Conservation (phyloP, 2,888 invertebrate genomes). For the Cordylochernes scorpioides region DNA sequence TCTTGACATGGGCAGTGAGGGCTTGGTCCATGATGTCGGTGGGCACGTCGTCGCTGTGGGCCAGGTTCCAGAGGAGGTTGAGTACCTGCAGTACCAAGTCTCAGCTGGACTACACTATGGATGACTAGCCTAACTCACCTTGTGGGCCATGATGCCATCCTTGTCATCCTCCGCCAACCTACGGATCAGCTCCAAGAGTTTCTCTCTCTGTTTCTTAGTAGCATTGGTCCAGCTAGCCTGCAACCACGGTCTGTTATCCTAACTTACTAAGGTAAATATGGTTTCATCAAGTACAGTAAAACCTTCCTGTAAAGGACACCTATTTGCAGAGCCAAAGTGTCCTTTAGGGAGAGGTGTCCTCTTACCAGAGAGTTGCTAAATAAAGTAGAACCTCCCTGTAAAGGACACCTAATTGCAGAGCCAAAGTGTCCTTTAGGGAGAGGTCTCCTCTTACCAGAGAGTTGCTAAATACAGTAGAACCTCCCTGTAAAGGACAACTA, state of each 20-base stretch:
- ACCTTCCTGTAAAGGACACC: too few relatives aligned
- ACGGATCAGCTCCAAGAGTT: slow-evolving; percentile 72
- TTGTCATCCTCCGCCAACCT: slow-evolving; percentile 91
- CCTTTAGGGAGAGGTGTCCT: too few relatives aligned
- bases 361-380: too few relatives aligned
- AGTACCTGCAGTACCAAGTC: slow-evolving; percentile 30
- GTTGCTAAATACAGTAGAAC: too few relatives aligned
- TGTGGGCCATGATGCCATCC: slow-evolving; percentile 93
- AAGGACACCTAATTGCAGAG: too few relatives aligned
- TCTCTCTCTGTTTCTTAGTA: slow-evolving; percentile 79
- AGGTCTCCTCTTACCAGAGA: too few relatives aligned
- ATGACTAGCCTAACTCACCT: slow-evolving; percentile 29
- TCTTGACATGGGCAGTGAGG: slow-evolving; percentile 75
- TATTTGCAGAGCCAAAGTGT: too few relatives aligned
- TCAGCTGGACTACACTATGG: background rate
- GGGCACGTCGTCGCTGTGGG: slow-evolving; percentile 79
- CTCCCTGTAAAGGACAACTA: too few relatives aligned
- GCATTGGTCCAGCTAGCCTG: slow-evolving; percentile 69
- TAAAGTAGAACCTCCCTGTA: too few relatives aligned
- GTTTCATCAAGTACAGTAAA: too few relatives aligned
- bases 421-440: too few relatives aligned
- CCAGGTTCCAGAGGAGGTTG: slow-evolving; percentile 82
- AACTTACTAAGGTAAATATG: background rate
- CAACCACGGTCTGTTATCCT: background rate
- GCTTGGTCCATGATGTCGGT: slow-evolving; percentile 95